These are phyloP conservation scores for Catagonus wagneri DNA, from an alignment of 2,113 vertebrate species.

Conservation along the genomic window DNA sequence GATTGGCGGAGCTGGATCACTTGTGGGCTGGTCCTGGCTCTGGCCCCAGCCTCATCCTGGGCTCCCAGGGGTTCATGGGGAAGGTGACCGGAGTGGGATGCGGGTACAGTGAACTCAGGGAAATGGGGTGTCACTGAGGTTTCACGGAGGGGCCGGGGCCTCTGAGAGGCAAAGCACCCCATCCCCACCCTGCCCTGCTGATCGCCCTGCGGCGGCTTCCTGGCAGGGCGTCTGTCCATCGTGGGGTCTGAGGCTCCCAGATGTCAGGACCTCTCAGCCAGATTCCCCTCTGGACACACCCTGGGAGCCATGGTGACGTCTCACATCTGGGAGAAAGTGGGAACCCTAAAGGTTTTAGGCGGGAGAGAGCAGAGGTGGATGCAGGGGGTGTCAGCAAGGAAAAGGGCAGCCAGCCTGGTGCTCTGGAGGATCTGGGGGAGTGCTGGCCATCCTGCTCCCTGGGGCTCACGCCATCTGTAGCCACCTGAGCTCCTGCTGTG, in stretches of 20 bases:
- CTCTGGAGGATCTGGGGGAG: fast-evolving
- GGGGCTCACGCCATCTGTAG: not conserved
- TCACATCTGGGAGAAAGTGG: not conserved
- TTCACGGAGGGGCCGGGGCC: not conserved
- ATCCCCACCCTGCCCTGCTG: no score
- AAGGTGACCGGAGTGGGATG: not conserved
- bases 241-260: not conserved
- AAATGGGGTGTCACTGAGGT: not conserved
- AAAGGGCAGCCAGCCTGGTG: not conserved
- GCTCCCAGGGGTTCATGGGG: no score
- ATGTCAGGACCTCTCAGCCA: not conserved
- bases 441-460: not conserved
- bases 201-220: not conserved
- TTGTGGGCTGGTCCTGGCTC: not conserved
- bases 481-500: not conserved
- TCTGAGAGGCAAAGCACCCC: no score
- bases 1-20: not conserved
- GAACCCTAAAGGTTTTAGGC: fast-evolving
- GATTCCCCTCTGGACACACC: fast-evolving
- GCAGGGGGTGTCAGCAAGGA: not conserved
- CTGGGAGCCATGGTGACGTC: no score
- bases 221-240: not conserved
- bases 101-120: not conserved
- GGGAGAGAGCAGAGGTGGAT: not conserved
- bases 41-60: not conserved